Evolutionary conservation across 1,140 invertebrate species (phyloP), one percentile per base, ranked within the genome.

Genomic region (Bradysia coprophila): DNA sequence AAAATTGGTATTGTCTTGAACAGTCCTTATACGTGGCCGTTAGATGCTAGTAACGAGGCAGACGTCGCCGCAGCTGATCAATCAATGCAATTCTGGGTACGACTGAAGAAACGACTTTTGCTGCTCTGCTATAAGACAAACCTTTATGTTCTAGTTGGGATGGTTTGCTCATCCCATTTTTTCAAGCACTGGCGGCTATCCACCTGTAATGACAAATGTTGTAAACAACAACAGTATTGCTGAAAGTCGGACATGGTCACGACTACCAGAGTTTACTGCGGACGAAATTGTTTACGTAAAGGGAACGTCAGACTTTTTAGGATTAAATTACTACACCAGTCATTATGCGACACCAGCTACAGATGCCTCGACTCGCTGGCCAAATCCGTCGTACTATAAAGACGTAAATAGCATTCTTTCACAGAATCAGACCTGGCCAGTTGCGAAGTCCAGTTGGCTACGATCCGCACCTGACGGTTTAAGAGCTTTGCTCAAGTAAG

Each of bases 141-240:
- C n/a, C n/a, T n/a, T n/a, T n/a, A n/a, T n/a, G n/a, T 62, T 64
- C 33, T 51, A 73, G 69, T 59, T 67, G 32, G 78, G 78, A 11
- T 77, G 73, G 73, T 68, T 67, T 41, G 65, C 69, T 0, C 56
- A 79, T 52, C 73, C 73, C n/a, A 69, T 78, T 43, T 71, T 70
- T 55, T 66, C 65, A 0, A 40, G 54, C 40, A 44, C 56, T 0
- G 76, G 78, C 0, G 71, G 78, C 51, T 81, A 78, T 55, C 73
- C 77, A 1, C 45, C 51, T 18, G 43, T 71, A 0, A 72, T 80
- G 69, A 64, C 68, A 40, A 49, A 57, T 11, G 52, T 62, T 28
- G 59, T 77, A 39, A 67, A 53, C 38, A 51, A 44, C 9, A 73
- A 68, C 40, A 78, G 72, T 50, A 54, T 45, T 20, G 46, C 51